Percentiles rank a stretch among this genome's conserved stretches.
Evolutionary conservation across 2,888 invertebrate genomes (phyloP).

Genomic region (Eulithis prunata): DNA sequence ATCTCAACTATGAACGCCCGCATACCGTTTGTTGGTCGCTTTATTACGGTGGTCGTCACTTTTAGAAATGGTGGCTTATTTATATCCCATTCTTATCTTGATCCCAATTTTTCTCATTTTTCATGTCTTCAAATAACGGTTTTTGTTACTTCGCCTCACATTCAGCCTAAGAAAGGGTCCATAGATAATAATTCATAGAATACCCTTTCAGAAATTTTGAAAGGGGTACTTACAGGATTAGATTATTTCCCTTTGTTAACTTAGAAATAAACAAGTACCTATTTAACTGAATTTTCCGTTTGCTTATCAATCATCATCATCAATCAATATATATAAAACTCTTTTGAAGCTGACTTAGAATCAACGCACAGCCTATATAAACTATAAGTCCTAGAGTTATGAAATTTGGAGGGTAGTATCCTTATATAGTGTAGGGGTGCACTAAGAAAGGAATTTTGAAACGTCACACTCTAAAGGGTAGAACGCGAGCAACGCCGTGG

Average conservation of each 20-base stretch:
- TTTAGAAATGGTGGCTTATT: background rate
- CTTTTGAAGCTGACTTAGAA: too few relatives aligned
- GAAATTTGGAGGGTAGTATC: too few relatives aligned
- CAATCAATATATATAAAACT: too few relatives aligned
- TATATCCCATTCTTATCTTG: constrained; percentile 4
- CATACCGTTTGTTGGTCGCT: background rate
- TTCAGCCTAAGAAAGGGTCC: constrained; percentile 7
- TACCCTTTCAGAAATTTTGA: constrained; percentile 33
- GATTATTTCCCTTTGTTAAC: background rate
- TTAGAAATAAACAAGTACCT: background rate
- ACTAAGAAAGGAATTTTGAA: too few relatives aligned
- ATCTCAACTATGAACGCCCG: too few relatives aligned
- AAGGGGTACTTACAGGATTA: constrained; percentile 1
- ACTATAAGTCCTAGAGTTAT: too few relatives aligned
- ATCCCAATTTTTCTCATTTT: constrained; percentile 22
- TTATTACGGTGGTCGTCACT: background rate
- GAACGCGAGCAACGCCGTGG: too few relatives aligned
- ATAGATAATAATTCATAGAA: constrained; percentile 38
- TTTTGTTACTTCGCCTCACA: constrained; percentile 19
- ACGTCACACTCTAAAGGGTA: too few relatives aligned
- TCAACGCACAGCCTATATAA: too few relatives aligned
- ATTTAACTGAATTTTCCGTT: too few relatives aligned
- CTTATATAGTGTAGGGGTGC: too few relatives aligned
- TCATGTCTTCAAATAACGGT: constrained; percentile 28
- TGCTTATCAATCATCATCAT: too few relatives aligned